Conservation (phyloP, 2,113 vertebrate species). For the Etheostoma spectabile region DNA sequence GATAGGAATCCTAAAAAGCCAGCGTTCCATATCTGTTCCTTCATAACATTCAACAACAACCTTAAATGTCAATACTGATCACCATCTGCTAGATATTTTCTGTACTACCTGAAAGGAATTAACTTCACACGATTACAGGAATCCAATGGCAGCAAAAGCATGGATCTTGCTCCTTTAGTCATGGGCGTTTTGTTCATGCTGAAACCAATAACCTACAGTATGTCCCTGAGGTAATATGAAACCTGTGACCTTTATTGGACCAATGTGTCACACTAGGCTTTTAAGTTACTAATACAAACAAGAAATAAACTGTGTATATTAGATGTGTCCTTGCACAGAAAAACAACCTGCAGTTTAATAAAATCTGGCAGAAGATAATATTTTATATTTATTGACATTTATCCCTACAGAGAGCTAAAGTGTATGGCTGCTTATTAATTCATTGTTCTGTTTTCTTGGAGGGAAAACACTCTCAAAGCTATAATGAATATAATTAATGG, state of each 20-base stretch:
- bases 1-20: constrained; percentile 53
- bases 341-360: constrained; percentile 19
- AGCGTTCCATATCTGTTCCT: constrained; percentile 47
- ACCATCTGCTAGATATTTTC: constrained; percentile 70
- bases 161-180: constrained; percentile 5
- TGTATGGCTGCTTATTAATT: constrained; percentile 32
- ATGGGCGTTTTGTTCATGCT: constrained; percentile 21
- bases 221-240: constrained; percentile 27
- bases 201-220: constrained; percentile 29
- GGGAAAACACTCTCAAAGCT: constrained; percentile 30
- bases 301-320: constrained; percentile 17
- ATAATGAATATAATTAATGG: constrained; percentile 37
- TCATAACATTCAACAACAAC: constrained; percentile 59
- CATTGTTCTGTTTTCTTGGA: constrained; percentile 24
- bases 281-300: constrained; percentile 38
- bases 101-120: constrained; percentile 55
- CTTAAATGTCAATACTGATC: constrained; percentile 77
- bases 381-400: constrained; percentile 38
- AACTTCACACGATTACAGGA: constrained; percentile 48
- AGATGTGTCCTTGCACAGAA: constrained; percentile 3
- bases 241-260: constrained; percentile 44
- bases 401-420: constrained; percentile 7
- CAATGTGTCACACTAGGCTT: constrained; percentile 5
- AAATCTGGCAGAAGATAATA: constrained; percentile 15
- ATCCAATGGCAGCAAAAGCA: constrained; percentile 16